These are phyloP conservation scores for Gortyna flavago DNA, from an alignment of 2,888 invertebrate species.

Conservation along the genomic window DNA sequence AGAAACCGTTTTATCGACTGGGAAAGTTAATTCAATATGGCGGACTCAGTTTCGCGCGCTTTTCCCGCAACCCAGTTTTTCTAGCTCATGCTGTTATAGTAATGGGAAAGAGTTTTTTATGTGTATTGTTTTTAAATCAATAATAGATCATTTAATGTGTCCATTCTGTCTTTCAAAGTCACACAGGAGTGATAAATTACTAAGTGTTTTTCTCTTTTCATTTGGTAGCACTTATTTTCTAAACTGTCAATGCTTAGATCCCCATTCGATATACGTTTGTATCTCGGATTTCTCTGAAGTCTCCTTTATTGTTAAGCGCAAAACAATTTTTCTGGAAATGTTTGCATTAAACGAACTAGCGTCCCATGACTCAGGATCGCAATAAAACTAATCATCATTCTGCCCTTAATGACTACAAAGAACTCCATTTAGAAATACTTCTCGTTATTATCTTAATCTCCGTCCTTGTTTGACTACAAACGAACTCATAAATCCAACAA, in stretches of 20 bases:
- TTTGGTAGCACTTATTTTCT: slow-evolving; percentile 39
- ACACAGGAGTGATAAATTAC: slow-evolving; percentile 34
- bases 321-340: slow-evolving; percentile 2
- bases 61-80: slow-evolving; percentile 70
- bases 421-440: slow-evolving; percentile 43
- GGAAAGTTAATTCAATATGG: slow-evolving; percentile 74
- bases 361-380: slow-evolving; percentile 28
- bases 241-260: slow-evolving; percentile 17
- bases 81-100: slow-evolving; percentile 60
- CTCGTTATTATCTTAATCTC: slow-evolving; percentile 49
- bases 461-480: slow-evolving; percentile 45
- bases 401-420: slow-evolving; percentile 50
- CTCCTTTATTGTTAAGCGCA: slow-evolving; percentile 6
- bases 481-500: slow-evolving; percentile 38
- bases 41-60: slow-evolving; percentile 65
- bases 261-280: slow-evolving; percentile 1
- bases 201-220: slow-evolving; percentile 6
- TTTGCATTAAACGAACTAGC: slow-evolving; percentile 26
- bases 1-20: slow-evolving; percentile 61
- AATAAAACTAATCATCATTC: slow-evolving; percentile 28
- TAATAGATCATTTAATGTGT: slow-evolving; percentile 36
- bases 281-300: slow-evolving; percentile 14
- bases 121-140: slow-evolving; percentile 53
- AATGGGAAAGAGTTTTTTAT: slow-evolving; percentile 63
- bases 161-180: slow-evolving; percentile 52